Evolutionary conservation across 2,797 vertebrate genomes (phyloP).

Genomic region (Oryzias sinensis): DNA sequence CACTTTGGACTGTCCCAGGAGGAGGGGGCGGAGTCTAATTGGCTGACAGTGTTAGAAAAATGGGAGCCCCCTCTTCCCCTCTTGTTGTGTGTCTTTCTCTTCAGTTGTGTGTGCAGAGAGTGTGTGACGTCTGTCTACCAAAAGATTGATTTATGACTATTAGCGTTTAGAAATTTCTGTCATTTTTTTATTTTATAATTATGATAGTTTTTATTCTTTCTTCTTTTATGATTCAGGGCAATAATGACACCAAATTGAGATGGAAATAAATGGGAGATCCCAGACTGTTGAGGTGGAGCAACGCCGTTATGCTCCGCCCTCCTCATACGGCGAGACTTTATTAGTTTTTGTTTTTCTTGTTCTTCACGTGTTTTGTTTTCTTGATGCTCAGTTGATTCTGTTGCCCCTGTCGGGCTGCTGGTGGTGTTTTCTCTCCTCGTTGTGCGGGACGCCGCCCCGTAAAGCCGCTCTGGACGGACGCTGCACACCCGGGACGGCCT

Average conservation of each 20-base stretch:
- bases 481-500: slow-evolving; percentile 77
- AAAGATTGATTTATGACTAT: slow-evolving; percentile 63
- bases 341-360: slow-evolving; percentile 45
- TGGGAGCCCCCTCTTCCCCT: slow-evolving; percentile 27
- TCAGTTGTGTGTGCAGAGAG: slow-evolving; percentile 16
- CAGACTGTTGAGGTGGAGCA: slow-evolving; percentile 38
- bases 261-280: slow-evolving; percentile 48
- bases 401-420: slow-evolving; percentile 56
- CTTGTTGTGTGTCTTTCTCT: slow-evolving; percentile 30
- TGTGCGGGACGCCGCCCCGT: slow-evolving; percentile 33
- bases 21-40: slow-evolving; percentile 43
- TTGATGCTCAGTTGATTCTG: slow-evolving; percentile 43
- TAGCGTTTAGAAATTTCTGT: slow-evolving; percentile 56
- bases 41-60: slow-evolving; percentile 48
- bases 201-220: slow-evolving; percentile 40
- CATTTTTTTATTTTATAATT: slow-evolving; percentile 44
- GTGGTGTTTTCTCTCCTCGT: slow-evolving; percentile 54
- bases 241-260: slow-evolving; percentile 78
- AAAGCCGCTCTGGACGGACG: slow-evolving; percentile 68
- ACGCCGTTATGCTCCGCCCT: slow-evolving; percentile 36
- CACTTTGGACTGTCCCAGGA: slow-evolving; percentile 49
- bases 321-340: slow-evolving; percentile 40
- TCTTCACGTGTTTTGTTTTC: slow-evolving; percentile 44
- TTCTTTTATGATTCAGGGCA: slow-evolving; percentile 76
- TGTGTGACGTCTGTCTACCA: slow-evolving; percentile 59